Conservation (phyloP, 2,888 invertebrate species). For the Cataglyphis altisquamis region DNA sequence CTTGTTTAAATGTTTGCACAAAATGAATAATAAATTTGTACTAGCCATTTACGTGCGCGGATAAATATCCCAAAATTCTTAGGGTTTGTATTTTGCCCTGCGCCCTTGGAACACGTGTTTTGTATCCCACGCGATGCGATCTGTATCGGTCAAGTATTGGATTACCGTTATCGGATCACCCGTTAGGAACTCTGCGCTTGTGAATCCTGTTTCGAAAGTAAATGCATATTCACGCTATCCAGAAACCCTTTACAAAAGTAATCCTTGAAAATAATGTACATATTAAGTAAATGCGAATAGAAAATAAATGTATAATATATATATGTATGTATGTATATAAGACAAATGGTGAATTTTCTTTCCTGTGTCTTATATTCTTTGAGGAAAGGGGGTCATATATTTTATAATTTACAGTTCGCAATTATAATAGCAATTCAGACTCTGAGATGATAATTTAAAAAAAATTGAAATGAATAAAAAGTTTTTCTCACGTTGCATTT, state of each 20-base stretch:
- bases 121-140: slow-evolving; percentile 75
- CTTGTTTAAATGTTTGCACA: neutral
- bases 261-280: slow-evolving; percentile 56
- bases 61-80: slow-evolving; percentile 71
- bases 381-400: too few species aligned
- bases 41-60: slow-evolving; percentile 4
- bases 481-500: too few species aligned
- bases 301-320: too few species aligned
- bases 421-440: too few species aligned
- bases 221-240: slow-evolving; percentile 74
- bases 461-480: too few species aligned
- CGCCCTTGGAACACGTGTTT: slow-evolving; percentile 76
- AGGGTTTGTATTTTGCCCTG: slow-evolving; percentile 54
- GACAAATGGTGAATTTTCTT: neutral
- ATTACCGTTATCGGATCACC: slow-evolving; percentile 80
- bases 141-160: slow-evolving; percentile 76
- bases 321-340: too few species aligned
- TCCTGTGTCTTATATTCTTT: too few species aligned
- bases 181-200: slow-evolving; percentile 72
- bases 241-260: slow-evolving; percentile 76
- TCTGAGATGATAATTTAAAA: too few species aligned
- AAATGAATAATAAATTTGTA: neutral
- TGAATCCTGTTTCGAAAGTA: slow-evolving; percentile 64
- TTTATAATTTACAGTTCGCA: neutral
- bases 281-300: neutral